Evolutionary conservation across 2,888 invertebrate genomes (phyloP).

Genomic region (Drosophila formosana): DNA sequence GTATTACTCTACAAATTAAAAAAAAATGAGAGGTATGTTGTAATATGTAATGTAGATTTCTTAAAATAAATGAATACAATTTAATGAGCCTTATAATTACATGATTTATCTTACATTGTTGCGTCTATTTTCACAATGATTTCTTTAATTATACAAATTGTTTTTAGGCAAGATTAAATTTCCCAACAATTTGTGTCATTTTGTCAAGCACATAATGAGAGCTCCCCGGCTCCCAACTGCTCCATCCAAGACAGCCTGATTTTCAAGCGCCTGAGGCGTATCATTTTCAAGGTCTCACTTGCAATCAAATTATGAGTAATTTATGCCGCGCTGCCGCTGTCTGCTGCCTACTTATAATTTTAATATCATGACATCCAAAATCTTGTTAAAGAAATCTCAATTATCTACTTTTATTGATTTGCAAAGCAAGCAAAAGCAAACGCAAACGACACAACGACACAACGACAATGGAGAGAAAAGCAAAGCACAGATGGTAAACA

Average conservation of each 20-base stretch:
- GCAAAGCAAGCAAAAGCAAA: conserved; percentile 51
- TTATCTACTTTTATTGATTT: conserved; percentile 81
- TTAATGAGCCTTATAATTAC: conserved; percentile 55
- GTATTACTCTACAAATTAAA: conserved; percentile 30
- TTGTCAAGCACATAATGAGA: conserved; percentile 41
- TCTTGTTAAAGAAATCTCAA: conserved; percentile 80
- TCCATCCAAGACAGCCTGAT: too few species aligned
- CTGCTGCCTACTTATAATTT: conserved; percentile 61
- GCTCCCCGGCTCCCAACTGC: neutral
- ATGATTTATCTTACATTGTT: conserved; percentile 21
- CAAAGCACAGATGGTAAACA: conserved; percentile 57
- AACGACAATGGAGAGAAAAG: neutral
- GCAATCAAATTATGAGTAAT: conserved; percentile 78
- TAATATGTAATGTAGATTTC: neutral
- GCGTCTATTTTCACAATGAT: conserved; percentile 2
- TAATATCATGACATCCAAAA: conserved; percentile 74
- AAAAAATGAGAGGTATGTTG: conserved; percentile 22
- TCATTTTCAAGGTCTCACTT: conserved; percentile 69
- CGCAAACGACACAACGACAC: conserved; percentile 3
- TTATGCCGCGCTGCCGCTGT: conserved; percentile 59
- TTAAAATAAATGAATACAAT: conserved; percentile 14
- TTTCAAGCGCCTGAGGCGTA: conserved; percentile 32
- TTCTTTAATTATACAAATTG: conserved; percentile 44
- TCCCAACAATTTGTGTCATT: conserved; percentile 45
- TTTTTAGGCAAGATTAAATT: conserved; percentile 43